Base-by-base conservation (phyloP, 2,888 invertebrate genomes). In the Melanotus villosus region DNA sequence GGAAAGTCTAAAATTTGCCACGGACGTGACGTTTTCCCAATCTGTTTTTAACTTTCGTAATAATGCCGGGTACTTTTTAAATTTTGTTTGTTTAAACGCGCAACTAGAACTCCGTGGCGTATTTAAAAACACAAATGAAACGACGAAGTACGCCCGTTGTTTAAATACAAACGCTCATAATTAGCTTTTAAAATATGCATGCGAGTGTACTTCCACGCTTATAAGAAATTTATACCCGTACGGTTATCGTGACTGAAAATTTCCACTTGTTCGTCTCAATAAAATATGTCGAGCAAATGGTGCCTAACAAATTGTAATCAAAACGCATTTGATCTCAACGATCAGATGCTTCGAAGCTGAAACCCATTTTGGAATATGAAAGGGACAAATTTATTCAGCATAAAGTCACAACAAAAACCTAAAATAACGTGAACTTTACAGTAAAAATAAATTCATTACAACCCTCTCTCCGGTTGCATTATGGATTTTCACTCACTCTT, bases 241-340 rank as follows among this genome's bases (percentile, higher is more conserved):
- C 30, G 2, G 32, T n/a, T 52, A 52, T 30, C 30, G 30, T 47
- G 50, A 52, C 50, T 30, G 32, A 52, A 52, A 26, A 26, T 30
- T 52, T 16, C 50, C 26, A 52, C 16, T 26, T 14, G 50, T 16
- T 30, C 26, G 43, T 58, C 43, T 12, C 26, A 18, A 6, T n/a
- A 16, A 18, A 38, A 57, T 41, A 23, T 38, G n/a, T 14, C n/a
- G 10, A 26, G 41, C 58, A 18, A 58, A 58, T 30, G 58, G 10
- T 38, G 38, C 38, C 41, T 57, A 57, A 41, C 57, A 41, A 57
- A 59, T 59, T 32, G 45, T 32, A 59, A 59, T 59, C 59, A 47
- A 10, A 7, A 47, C 47, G 45, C 21, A 47, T 60, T 23, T 47
- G 47, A 36, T 34, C 19, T 12, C 21, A 26, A 21, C 32, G 47